Percentiles rank a stretch among this genome's conserved stretches.
Conservation (phyloP, 2,888 invertebrate genomes). For the Drosophila niveifrons region DNA sequence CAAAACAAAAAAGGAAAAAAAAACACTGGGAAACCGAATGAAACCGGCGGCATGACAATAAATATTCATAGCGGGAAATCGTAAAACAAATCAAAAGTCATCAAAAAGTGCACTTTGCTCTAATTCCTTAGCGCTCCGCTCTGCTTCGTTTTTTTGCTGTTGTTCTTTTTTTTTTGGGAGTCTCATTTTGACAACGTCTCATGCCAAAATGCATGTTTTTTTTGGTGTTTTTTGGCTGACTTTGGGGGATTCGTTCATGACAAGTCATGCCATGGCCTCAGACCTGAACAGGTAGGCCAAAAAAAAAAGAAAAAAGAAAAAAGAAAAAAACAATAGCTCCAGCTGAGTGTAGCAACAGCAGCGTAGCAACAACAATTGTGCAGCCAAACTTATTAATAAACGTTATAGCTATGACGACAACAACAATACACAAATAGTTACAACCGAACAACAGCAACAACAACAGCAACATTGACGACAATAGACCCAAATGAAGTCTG, state of each 20-base stretch:
- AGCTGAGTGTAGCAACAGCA: constrained; percentile 62
- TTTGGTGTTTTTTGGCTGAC: neutral
- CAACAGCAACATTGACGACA: constrained; percentile 41
- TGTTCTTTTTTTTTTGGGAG: constrained; percentile 1
- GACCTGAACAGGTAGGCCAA: constrained; percentile 30
- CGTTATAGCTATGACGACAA: constrained; percentile 68
- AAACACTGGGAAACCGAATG: constrained; percentile 37
- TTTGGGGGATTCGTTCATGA: constrained; percentile 42
- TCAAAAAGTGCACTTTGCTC: constrained; percentile 79
- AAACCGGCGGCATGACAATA: constrained; percentile 70
- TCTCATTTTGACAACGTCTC: constrained; percentile 37
- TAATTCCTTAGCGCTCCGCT: constrained; percentile 59
- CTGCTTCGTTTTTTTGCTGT: neutral
- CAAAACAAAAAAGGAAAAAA: too few relatives aligned
- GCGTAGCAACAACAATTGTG: constrained; percentile 58
- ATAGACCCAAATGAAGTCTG: constrained; percentile 50
- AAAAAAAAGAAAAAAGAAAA: constrained; percentile 15
- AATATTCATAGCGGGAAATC: constrained; percentile 79
- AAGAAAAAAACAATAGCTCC: constrained; percentile 37
- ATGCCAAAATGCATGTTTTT: constrained; percentile 25
- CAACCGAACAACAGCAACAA: constrained; percentile 18
- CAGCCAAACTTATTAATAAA: constrained; percentile 76
- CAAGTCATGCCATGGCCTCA: constrained; percentile 69
- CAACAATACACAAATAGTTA: constrained; percentile 10
- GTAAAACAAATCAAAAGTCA: constrained; percentile 80